phyloP scores from a whole-genome alignment of 2,797 vertebrate species.

The Peromyscus melanophrys region DNA sequence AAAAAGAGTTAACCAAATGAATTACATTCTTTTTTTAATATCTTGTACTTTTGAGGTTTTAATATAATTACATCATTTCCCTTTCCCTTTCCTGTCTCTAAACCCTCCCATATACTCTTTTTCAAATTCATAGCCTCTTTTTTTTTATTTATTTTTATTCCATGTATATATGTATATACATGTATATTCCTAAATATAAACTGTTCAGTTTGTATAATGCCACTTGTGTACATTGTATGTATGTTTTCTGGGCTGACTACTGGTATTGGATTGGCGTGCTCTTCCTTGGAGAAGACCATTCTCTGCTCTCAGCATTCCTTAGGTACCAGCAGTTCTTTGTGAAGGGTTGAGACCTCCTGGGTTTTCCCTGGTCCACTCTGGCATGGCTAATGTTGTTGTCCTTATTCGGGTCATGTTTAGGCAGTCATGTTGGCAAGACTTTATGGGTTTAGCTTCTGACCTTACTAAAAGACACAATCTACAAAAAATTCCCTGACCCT shows the following conservation, averaged over 20 bases:
- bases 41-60: not conserved
- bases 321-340: not conserved
- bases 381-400: not conserved
- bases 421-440: not conserved
- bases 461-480: not conserved
- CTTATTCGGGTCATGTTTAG: not conserved
- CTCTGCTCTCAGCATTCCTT: not conserved
- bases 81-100: not conserved
- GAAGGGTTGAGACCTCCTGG: not conserved
- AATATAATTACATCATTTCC: not conserved
- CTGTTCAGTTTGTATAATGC: not conserved
- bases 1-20: conserved; percentile 30
- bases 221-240: not conserved
- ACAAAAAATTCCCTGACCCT: not conserved
- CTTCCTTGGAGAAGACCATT: not conserved
- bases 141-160: not conserved
- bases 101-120: not conserved
- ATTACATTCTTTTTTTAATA: not conserved
- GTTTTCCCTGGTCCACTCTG: not conserved
- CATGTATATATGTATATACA: not conserved
- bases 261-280: not conserved
- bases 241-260: not conserved
- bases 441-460: not conserved
- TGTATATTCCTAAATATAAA: not conserved
- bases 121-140: not conserved